Evolutionary conservation across 2,888 invertebrate species (phyloP), one percentile per base, ranked within the genome.

Genomic region (Drosophila cracens): DNA sequence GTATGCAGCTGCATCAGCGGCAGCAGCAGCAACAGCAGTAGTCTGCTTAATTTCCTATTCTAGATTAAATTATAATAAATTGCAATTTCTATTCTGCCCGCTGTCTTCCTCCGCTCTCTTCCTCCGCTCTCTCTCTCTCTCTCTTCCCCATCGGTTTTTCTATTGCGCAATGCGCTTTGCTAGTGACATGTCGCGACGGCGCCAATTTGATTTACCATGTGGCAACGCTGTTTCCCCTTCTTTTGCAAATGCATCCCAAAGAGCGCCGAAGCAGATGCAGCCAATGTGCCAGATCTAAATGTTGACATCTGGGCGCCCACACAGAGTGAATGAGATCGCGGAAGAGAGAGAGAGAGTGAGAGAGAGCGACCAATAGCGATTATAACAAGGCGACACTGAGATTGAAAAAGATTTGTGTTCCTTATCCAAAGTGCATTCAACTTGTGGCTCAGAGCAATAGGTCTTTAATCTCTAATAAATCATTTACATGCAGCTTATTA

Each of bases 21-120:
- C 27, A 53, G 62, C 38, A 67, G 48, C 48, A 43, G 33, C 27
- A 48, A 31, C 27, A 31, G 38, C 33, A 18, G 16, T 33, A 33
- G 76, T 86, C 76, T 88, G 76, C 89, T 88, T 90, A 70, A 86
- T 86, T 89, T 85, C 74, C 90, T 88, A 89, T 86, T 90, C 85
- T 76, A 87, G 85, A 87, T 90, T 87, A 87, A 89, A 87, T 87
- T 87, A 87, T 89, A 87, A 87, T 87, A 90, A 87, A 87, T 87
- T 89, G 85, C 89, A 87, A 76, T 76, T 81, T 79, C 77, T 73
- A 74, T 58, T 57, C 53, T 38, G 31, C 16, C 34, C 27, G 16
- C 31, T 27, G 16, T 8, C 11, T 4, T 2, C 11, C 18, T 4
- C 25, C 25, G 31, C 31, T 31, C 31, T 31, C 31, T 2, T 25